Evolutionary conservation across 2,888 invertebrate species (phyloP), one percentile per base, ranked within the genome.

Genomic region (Blastobasis adustella): DNA sequence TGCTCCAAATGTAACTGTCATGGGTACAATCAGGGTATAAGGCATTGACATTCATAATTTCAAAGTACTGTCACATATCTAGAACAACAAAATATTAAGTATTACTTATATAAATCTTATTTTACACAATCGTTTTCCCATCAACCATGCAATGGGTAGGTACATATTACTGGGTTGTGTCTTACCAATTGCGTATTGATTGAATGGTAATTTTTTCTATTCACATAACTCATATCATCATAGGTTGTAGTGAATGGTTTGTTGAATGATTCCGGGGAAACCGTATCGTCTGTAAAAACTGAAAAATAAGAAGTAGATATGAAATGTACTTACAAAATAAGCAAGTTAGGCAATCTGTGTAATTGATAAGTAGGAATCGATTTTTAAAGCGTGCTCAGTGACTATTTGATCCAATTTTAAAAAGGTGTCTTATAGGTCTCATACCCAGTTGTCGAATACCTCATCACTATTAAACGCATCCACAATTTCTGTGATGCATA

Each of bases 181-280:
- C 44, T 9, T 43, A 50, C 47, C 43, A 45, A 42, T 42, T 51
- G 51, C 4, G 51, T 47, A 44, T 51, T 51, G 9, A 51, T 51
- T n/a, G 51, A 51, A 36, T 51, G 39, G 43, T 51, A 51, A 4
- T 50, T 50, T 42, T 50, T 53, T 9, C 53, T 50, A 48, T 53
- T 53, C 4, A 51, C 51, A 51, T 54, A 54, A 37, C 37, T 46
- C 6, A n/a, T n/a, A 44, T 51, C 54, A 10, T 54, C 47, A 47
- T 51, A 54, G n/a, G 39, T 10, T 4, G 46, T 41, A 37, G 10
- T 37, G 8, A 49, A 46, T 37, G 51, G 54, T 51, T n/a, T 46
- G 38, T 6, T 51, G 51, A 4, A 52, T 36, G 37, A 49, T 46
- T 1, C 49, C 52, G n/a, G 54, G 54, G 9, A 54, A n/a, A 8